Percentiles rank a stretch among this genome's conserved stretches.
phyloP scores from a whole-genome alignment of 2,113 vertebrate species.

The Gobius niger region DNA sequence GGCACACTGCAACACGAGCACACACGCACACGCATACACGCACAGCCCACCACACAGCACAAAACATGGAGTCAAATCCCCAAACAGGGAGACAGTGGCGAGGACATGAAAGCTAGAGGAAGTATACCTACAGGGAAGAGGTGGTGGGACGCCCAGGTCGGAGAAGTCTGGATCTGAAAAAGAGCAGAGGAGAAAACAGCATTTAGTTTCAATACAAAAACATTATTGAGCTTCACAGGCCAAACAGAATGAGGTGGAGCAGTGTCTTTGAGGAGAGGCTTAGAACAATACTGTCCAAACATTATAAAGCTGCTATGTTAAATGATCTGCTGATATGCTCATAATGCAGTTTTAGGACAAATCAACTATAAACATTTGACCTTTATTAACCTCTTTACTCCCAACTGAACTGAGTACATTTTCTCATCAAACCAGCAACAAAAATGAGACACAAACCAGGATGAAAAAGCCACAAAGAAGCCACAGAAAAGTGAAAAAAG shows the following conservation, averaged over 20 bases:
- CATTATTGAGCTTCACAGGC: slow-evolving; percentile 6
- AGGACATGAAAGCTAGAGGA: slow-evolving; percentile 41
- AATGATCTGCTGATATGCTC: too few relatives aligned
- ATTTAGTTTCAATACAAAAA: slow-evolving; percentile 59
- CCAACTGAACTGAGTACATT: too few relatives aligned
- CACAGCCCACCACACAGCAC: slow-evolving; percentile 15
- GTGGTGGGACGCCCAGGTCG: slow-evolving; percentile 93
- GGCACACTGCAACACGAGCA: slow-evolving; percentile 83
- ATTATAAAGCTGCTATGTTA: too few relatives aligned
- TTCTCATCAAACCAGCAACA: too few relatives aligned
- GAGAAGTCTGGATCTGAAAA: slow-evolving; percentile 98
- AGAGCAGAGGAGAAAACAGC: slow-evolving; percentile 30
- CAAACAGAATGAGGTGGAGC: slow-evolving; percentile 19
- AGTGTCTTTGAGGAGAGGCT: slow-evolving; percentile 12
- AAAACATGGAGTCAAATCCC: slow-evolving; percentile 2
- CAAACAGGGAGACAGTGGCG: slow-evolving; percentile 10
- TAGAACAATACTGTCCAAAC: slow-evolving; percentile 3
- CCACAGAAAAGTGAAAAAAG: too few relatives aligned
- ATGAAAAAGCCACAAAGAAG: too few relatives aligned
- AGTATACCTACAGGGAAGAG: slow-evolving; percentile 94
- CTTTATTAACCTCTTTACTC: too few relatives aligned
- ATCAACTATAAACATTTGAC: too few relatives aligned
- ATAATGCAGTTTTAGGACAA: too few relatives aligned
- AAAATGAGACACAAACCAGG: too few relatives aligned
- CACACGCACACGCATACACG: slow-evolving; percentile 21